Base-by-base conservation (phyloP, 2,797 vertebrate species). In the Catostomus latipinnis region DNA sequence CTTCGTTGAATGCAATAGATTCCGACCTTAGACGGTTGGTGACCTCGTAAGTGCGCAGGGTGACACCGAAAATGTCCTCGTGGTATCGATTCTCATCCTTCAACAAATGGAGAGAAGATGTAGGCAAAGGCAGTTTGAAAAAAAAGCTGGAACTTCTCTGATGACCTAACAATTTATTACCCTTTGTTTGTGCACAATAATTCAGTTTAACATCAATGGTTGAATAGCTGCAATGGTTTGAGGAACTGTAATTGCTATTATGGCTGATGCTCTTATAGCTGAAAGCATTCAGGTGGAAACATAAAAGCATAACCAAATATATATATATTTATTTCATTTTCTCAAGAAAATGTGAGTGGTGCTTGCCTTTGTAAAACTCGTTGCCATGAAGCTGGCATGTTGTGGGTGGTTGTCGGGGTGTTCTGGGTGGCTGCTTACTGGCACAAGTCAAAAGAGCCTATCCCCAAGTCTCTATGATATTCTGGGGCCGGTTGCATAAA, bases 41-140 rank as follows among this genome's bases (percentile, higher is more conserved):
- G 91, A 99, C 98, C 90, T 99, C 98, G 0, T 99, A 98, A 0
- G 97, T 99, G 34, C 98, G 94, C 89, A 99, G 93, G 81, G 97
- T 99, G 88, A 99, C 97, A 2, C 98, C 98, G 5, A 99, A 99
- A 88, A 99, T 99, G 88, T 99, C 98, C 90, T 99, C 98, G 0
- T 99, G 98, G 90, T 99, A 99, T 75, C 97, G 95, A 87, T 96
- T 96, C 91, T 99, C 97, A 87, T 98, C 97, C 98, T 99, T 34
- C 3, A 57, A 34, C 5, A 16, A 12, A 54, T 34, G 0, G 11
- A 0, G 49, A 3, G 72, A 7, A 67, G 34, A 34, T 7, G 79
- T 5, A 46, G 50, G 7, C 13, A 50, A 65, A 14, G 22, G 22
- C 50, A 8, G 8, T 34, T 65, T 50, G 43, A 49, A 73, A 62